A percentile compares a stretch with the other conserved stretches of the same genome.
Conservation (phyloP, 2,888 invertebrate genomes). For the Acrocera orbiculus region DNA sequence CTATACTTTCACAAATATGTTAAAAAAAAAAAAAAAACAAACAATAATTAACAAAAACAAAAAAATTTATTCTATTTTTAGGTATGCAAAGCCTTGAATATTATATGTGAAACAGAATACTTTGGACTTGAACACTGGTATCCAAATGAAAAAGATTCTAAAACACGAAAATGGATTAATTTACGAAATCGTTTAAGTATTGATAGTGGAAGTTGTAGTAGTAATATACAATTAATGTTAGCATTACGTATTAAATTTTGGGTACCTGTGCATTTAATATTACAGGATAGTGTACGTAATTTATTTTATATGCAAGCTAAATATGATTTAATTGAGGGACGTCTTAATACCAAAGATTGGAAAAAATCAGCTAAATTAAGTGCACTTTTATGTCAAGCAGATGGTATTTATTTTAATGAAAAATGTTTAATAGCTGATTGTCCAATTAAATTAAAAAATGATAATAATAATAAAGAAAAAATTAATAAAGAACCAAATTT, state of each 20-base stretch:
- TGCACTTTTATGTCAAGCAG: slow-evolving; percentile 54
- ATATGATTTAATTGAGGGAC: slow-evolving; percentile 54
- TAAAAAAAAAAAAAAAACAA: background rate
- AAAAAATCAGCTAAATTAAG: slow-evolving; percentile 50
- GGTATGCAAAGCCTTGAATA: slow-evolving; percentile 69
- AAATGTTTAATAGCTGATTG: slow-evolving; percentile 22
- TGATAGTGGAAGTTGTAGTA: slow-evolving; percentile 22
- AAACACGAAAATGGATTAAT: slow-evolving; percentile 73
- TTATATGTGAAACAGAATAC: slow-evolving; percentile 73
- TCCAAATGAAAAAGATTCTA: slow-evolving; percentile 36
- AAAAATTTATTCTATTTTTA: slow-evolving; percentile 26
- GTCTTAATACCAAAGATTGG: slow-evolving; percentile 51
- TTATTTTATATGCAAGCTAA: slow-evolving; percentile 74
- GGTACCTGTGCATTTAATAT: slow-evolving; percentile 73
- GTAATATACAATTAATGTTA: slow-evolving; percentile 25
- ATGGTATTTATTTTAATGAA: slow-evolving; percentile 26
- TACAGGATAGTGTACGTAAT: slow-evolving; percentile 66
- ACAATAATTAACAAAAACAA: background rate
- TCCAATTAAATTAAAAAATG: slow-evolving; percentile 21
- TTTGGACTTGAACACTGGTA: slow-evolving; percentile 55
- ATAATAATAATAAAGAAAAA: slow-evolving; percentile 25
- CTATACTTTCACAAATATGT: background rate
- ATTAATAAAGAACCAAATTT: slow-evolving; percentile 20
- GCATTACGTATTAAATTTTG: slow-evolving; percentile 60
- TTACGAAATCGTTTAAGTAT: slow-evolving; percentile 44